These are phyloP conservation scores for Rhynchonema sp. DNA, from an alignment of 2,888 invertebrate species.

Conservation along the genomic window DNA sequence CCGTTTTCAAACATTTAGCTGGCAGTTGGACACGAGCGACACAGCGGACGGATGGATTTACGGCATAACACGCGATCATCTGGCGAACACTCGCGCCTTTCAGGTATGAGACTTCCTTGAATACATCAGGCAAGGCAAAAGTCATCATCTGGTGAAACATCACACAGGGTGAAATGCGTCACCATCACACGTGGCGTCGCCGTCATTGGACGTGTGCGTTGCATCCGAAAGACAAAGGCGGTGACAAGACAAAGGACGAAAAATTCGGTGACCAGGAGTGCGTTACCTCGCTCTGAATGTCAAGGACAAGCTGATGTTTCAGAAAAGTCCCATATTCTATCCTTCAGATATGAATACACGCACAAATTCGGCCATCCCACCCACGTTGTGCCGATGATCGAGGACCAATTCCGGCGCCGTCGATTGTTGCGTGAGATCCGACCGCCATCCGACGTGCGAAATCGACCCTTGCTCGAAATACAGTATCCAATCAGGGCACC, in stretches of 20 bases:
- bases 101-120: too few species aligned
- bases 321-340: too few species aligned
- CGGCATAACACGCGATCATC: background rate
- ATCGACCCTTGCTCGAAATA: background rate
- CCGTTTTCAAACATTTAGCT: too few species aligned
- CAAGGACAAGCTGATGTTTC: too few species aligned
- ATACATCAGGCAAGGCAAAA: background rate
- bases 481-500: background rate
- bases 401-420: constrained; percentile 12
- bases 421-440: constrained; percentile 10
- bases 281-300: too few species aligned
- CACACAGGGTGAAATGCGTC: too few species aligned
- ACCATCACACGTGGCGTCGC: background rate
- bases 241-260: background rate
- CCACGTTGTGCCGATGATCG: constrained; percentile 9
- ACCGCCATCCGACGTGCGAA: background rate
- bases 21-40: background rate
- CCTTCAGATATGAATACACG: constrained; percentile 10
- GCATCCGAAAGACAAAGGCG: background rate
- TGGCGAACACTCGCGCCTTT: too few species aligned
- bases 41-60: background rate
- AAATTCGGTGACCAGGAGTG: too few species aligned
- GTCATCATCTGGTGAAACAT: too few species aligned
- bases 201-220: background rate
- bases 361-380: constrained; percentile 11